A percentile compares a stretch with the other conserved stretches of the same genome.
Conservation (phyloP, 2,888 invertebrate genomes). For the Cynaeus angustus region DNA sequence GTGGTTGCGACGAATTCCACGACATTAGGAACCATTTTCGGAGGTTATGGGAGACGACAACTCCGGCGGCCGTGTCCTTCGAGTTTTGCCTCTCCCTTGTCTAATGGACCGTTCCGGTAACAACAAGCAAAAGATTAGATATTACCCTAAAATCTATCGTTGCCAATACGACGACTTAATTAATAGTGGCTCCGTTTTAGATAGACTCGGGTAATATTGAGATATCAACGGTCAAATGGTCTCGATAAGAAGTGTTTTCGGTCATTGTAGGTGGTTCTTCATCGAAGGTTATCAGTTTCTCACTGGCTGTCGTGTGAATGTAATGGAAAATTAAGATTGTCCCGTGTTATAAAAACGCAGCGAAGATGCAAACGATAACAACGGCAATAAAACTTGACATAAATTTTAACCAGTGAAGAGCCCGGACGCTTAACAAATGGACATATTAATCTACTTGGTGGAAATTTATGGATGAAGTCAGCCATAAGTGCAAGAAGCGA, state of each 20-base stretch:
- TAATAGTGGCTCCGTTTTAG: slow-evolving; percentile 52
- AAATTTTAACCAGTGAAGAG: slow-evolving; percentile 7
- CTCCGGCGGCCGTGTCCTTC: background rate
- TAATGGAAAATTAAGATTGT: slow-evolving; percentile 29
- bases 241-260: slow-evolving; percentile 36
- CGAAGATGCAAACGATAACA: slow-evolving; percentile 23
- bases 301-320: slow-evolving; percentile 38
- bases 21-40: background rate
- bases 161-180: slow-evolving; percentile 52
- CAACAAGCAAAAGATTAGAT: slow-evolving; percentile 48
- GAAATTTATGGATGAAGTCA: slow-evolving; percentile 60
- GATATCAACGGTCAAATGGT: slow-evolving; percentile 43
- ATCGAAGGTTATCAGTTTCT: slow-evolving; percentile 47
- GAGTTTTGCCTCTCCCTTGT: background rate
- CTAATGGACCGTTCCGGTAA: slow-evolving; percentile 34
- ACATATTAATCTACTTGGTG: slow-evolving; percentile 47
- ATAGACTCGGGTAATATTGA: slow-evolving; percentile 47
- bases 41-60: background rate
- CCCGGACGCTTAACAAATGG: slow-evolving; percentile 14
- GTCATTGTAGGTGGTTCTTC: slow-evolving; percentile 47
- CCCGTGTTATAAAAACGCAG: slow-evolving; percentile 14
- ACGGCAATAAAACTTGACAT: slow-evolving; percentile 14
- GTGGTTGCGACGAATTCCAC: background rate
- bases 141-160: slow-evolving; percentile 28
- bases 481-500: slow-evolving; percentile 54